phyloP scores from a whole-genome alignment of 2,888 invertebrate species.

The Alviniconcha strummeri region DNA sequence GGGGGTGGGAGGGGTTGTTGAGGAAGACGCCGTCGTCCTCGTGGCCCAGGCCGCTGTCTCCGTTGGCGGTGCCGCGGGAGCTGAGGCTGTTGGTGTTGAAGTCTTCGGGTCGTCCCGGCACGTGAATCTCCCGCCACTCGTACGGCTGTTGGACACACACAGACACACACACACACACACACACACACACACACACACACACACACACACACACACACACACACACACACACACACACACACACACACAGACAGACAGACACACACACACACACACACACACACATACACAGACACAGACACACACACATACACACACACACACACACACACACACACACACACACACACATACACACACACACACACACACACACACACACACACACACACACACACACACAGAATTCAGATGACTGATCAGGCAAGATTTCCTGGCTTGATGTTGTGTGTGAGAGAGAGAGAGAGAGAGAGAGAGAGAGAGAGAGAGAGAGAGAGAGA shows the following conservation, averaged over 20 bases:
- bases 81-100: conserved; percentile 41
- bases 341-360: not conserved
- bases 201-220: not conserved
- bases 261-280: not conserved
- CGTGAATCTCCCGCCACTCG: conserved; percentile 43
- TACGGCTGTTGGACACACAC: conserved; percentile 28
- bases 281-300: not conserved
- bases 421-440: not conserved
- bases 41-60: conserved; percentile 42
- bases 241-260: not conserved
- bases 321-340: not conserved
- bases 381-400: not conserved
- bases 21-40: conserved; percentile 33
- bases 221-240: not conserved
- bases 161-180: not conserved
- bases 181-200: not conserved
- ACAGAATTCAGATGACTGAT: not conserved
- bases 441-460: too few species aligned
- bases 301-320: not conserved
- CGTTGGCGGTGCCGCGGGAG: conserved; percentile 37
- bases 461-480: too few species aligned
- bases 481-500: too few species aligned
- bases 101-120: conserved; percentile 38
- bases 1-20: conserved; percentile 6
- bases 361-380: conserved; percentile 1